Evolutionary conservation across 1,140 invertebrate species (phyloP), one percentile per base, ranked within the genome.

Genomic region (Lordiphosa mommai): DNA sequence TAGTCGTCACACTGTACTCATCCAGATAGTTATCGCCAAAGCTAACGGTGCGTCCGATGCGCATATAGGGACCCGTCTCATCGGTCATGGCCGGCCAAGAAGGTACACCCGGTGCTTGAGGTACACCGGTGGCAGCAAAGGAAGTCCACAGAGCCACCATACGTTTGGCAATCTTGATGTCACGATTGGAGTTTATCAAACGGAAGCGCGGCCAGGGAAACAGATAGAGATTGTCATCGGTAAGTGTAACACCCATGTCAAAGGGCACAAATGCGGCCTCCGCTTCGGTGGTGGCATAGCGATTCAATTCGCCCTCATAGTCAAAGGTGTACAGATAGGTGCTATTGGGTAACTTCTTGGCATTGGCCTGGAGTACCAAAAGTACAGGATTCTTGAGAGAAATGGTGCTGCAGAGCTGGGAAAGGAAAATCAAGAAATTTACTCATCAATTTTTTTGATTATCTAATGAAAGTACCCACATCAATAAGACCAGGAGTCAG

Each of bases 181-280:
- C 88, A 0, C 72, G 67, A 33, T 77, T 77, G 13, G 82, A 52
- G 27, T 88, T 80, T 0, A 87, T 37, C 12, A 60, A 17, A 4
- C 65, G 49, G 41, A 71, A 51, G 3, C 73, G 60, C 0, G 88
- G 88, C 88, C 88, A 88, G n/a, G 87, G 88, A 57, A 89, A 89
- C n/a, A 89, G 50, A 34, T 89, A 89, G n/a, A 89, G 67, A 50
- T 88, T 88, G 36, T 89, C 88, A 32, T 89, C 87, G 36, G 87
- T 88, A 23, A 89, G 51, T 2, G 82, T 86, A 14, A 88, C 80
- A 6, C 88, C 88, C 56, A 87, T 71, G 37, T 86, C 84, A 47
- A 89, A 89, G 56, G 87, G 88, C 38, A 76, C 55, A 27, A 72
- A 71, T 2, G 48, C 47, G 4, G 70, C 59, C 29, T 77, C 73